phyloP scores from a whole-genome alignment of 2,888 invertebrate species.

The Synergus umbraculus region DNA sequence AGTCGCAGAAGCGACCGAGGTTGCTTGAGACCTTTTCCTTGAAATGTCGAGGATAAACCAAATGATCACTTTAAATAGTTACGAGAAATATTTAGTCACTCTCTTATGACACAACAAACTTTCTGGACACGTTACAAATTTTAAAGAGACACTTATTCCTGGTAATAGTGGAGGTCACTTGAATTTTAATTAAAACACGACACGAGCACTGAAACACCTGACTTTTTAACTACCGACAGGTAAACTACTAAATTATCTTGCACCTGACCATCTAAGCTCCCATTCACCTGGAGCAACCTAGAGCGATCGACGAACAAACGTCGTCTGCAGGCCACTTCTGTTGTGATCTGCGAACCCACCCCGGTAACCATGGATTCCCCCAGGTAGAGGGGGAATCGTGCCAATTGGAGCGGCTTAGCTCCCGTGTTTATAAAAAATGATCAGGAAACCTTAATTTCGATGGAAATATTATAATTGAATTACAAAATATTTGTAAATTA shows the following conservation, averaged over 20 bases:
- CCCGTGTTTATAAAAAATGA: neutral
- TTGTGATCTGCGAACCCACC: conserved; percentile 52
- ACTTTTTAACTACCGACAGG: conserved; percentile 11
- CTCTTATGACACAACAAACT: neutral
- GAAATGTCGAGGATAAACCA: neutral
- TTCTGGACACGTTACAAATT: neutral
- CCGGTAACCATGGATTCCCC: conserved; percentile 52
- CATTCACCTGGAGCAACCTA: neutral
- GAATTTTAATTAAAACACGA: neutral
- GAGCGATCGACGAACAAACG: conserved; percentile 5
- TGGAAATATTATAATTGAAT: too few species aligned
- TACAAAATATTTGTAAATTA: too few species aligned
- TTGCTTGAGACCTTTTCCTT: neutral
- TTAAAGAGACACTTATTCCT: neutral
- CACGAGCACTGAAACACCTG: neutral
- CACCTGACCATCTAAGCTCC: neutral
- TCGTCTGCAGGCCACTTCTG: conserved; percentile 25
- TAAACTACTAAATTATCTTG: neutral
- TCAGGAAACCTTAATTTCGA: too few species aligned
- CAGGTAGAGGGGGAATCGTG: neutral
- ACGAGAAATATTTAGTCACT: neutral
- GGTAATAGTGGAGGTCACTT: neutral
- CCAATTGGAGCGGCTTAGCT: conserved; percentile 18
- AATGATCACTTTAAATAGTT: neutral
- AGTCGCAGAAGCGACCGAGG: conserved; percentile 8